Base-by-base conservation (phyloP, 1,140 invertebrate species). In the Coenobita brevimanus region DNA sequence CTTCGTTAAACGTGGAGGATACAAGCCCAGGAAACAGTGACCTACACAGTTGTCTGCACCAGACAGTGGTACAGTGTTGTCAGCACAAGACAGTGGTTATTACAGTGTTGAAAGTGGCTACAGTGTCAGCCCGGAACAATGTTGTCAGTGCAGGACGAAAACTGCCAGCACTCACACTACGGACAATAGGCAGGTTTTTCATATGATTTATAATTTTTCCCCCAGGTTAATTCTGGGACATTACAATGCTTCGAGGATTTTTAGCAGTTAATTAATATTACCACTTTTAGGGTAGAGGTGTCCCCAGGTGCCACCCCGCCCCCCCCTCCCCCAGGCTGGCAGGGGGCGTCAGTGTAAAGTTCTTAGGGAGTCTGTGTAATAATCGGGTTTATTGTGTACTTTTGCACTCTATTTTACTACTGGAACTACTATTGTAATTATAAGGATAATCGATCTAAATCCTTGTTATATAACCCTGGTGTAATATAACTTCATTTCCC, bases 361-460 rank as follows among this genome's bases (percentile, higher is more conserved):
- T n/a, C 41, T 62, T 36, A 82, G 64, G 24, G 41, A 43, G 41
- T 67, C 36, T 50, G 67, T 82, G 62, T 71, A 82, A 36, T 38
- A 60, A 69, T 71, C 62, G 64, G 62, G 80, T 71, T 81, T 69
- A 76, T 67, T 71, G 80, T 82, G 80, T 82, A 82, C 64, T 82
- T 69, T 82, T 82, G 80, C 62, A 82, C 64, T 82, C 64, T 71
- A 71, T 82, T 71, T 82, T 82, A 71, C 46, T 64, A 71, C 80
- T 67, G 41, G 41, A 69, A 27, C 46, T 82, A 50, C 41, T 64
- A 82, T 82, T 60, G 62, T 71, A 82, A 82, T 82, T 43, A 69
- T 67, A 38, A 67, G 41, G 64, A 82, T 54, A 82, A 69, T 69
- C 38, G n/a, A 62, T 62, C 78, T 80, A 64, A 24, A 27, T 38